These are phyloP conservation scores for Pelobates cultripes DNA, from an alignment of 2,797 vertebrate genomes.

Conservation along the genomic window DNA sequence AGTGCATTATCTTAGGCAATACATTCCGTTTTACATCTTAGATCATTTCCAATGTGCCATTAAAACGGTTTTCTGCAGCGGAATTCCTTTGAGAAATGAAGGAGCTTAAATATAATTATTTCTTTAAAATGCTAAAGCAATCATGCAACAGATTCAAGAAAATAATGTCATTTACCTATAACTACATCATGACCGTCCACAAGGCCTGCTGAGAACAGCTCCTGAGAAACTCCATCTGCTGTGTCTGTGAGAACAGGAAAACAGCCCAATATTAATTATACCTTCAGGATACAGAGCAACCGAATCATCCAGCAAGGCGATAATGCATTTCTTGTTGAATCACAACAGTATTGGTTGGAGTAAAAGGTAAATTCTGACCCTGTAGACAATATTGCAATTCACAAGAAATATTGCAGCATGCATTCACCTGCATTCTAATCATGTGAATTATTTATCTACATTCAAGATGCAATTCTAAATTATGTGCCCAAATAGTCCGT, in stretches of 20 bases:
- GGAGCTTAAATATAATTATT: constrained; percentile 53
- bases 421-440: background rate
- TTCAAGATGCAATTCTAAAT: too few species aligned
- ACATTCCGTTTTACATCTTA: constrained; percentile 8
- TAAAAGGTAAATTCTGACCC: constrained; percentile 11
- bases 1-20: constrained; percentile 9
- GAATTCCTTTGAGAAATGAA: constrained; percentile 36
- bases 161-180: constrained; percentile 86
- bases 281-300: constrained; percentile 64
- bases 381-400: background rate
- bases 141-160: constrained; percentile 53
- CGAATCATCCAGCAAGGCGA: constrained; percentile 57
- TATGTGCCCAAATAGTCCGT: too few species aligned
- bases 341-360: constrained; percentile 7
- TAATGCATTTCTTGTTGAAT: constrained; percentile 2
- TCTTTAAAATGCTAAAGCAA: constrained; percentile 47
- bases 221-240: constrained; percentile 97
- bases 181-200: constrained; percentile 94
- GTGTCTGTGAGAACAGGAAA: constrained; percentile 83
- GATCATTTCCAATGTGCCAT: constrained; percentile 11
- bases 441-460: too few species aligned
- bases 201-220: constrained; percentile 95
- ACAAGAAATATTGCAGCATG: background rate
- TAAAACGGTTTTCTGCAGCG: constrained; percentile 15
- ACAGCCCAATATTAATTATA: constrained; percentile 52